phyloP scores from a whole-genome alignment of 2,888 invertebrate genomes.

The Pyrrhia umbra region DNA sequence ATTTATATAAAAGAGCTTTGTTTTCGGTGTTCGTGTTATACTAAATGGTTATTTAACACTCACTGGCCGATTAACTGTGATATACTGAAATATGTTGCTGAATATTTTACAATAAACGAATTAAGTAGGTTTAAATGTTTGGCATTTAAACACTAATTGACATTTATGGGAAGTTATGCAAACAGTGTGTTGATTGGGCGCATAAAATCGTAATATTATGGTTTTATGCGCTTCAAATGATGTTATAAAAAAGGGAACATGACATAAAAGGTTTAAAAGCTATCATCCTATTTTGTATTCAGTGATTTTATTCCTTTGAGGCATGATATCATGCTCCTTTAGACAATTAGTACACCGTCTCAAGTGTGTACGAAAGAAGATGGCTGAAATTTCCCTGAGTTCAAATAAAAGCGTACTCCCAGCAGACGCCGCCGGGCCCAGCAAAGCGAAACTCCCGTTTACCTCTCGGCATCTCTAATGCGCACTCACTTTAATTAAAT shows the following conservation, averaged over 20 bases:
- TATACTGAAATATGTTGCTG: slow-evolving; percentile 18
- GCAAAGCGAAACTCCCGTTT: slow-evolving; percentile 72
- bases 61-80: slow-evolving; percentile 30
- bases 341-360: slow-evolving; percentile 49
- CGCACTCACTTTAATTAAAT: slow-evolving; percentile 84
- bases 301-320: slow-evolving; percentile 23
- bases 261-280: neutral
- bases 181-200: slow-evolving; percentile 12
- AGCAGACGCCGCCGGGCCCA: slow-evolving; percentile 60
- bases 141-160: slow-evolving; percentile 44
- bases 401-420: slow-evolving; percentile 69
- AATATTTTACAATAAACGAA: slow-evolving; percentile 48
- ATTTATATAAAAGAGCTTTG: slow-evolving; percentile 40
- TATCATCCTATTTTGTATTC: slow-evolving; percentile 1
- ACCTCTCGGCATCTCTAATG: slow-evolving; percentile 77
- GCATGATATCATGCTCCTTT: slow-evolving; percentile 25
- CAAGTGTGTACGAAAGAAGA: slow-evolving; percentile 49
- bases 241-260: neutral
- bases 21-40: slow-evolving; percentile 31
- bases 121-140: slow-evolving; percentile 46
- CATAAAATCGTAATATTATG: slow-evolving; percentile 14
- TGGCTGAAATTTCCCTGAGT: slow-evolving; percentile 61
- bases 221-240: neutral
- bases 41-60: slow-evolving; percentile 27
- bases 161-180: slow-evolving; percentile 25